Base-by-base conservation (phyloP, 2,797 vertebrate genomes). In the Myoxocephalus aenaeus region DNA sequence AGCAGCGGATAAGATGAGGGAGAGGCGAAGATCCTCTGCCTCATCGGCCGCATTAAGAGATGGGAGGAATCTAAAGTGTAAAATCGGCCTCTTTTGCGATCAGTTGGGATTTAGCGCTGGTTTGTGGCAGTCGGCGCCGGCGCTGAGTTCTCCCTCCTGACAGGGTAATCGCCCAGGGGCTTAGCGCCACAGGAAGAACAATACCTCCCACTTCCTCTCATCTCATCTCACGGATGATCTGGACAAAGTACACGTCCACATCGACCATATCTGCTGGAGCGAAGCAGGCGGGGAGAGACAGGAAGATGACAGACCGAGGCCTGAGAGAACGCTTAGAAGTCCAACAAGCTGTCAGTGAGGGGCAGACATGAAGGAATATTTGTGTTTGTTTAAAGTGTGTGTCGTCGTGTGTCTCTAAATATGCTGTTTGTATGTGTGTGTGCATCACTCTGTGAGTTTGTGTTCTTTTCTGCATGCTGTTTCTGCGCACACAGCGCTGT, bases 41-140 rank as follows among this genome's bases (percentile, higher is more conserved):
- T 92, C 92, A 91, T 93, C 88, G 92, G 91, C 88, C 87, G 92
- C 86, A 93, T 94, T 94, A 95, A 92, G 91, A 93, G 92, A 94
- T 93, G 92, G 90, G 91, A 92, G 89, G 91, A 93, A 94, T 94
- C 93, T 95, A 93, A 94, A 93, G 93, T 94, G 92, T 94, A 93
- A 94, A 94, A 93, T 93, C 90, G 86, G 88, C 90, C 91, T 93
- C 91, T 93, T 93, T 92, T 89, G 90, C 90, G 92, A 95, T 96
- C 94, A 95, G 87, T 92, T 93, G 94, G 95, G 94, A 95, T 95
- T 96, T 95, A 95, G 93, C 75, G 80, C 91, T 93, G 92, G 94
- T 93, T 94, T 90, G 91, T 95, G 94, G 95, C 94, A 95, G 94
- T 93, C 85, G 87, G 91, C 89, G 87, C 90, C 86, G 83, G 83